Base-by-base conservation (phyloP, 2,113 vertebrate genomes). In the Orycteropus afer region DNA sequence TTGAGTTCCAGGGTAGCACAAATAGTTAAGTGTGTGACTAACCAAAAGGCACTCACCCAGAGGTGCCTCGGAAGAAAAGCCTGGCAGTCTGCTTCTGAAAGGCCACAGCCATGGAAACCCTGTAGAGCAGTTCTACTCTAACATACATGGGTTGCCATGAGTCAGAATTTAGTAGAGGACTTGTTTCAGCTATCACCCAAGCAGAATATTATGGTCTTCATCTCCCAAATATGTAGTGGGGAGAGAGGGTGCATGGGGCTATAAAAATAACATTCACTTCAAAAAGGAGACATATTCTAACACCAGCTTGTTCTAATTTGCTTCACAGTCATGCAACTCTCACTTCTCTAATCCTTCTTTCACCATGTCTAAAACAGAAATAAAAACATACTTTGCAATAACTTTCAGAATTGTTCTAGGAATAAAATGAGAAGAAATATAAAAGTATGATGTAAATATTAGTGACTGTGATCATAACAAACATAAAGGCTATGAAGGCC, bases 231-330 rank as follows among this genome's bases (percentile, higher is more conserved):
- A 12, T 27, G 0, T 3, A 40, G 27, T 2, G 14, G 45, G 10
- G 18, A n/a, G 22, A n/a, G 8, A 5, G 14, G 7, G 25, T 40
- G 11, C 3, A 5, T 7, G 4, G 2, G 15, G 3, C 57, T 61
- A 0, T 67, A 9, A 76, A 45, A 79, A 34, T 5, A 55, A 10
- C 49, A 59, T 53, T 76, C 40, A 34, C 37, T 51, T 94, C 47
- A 34, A 49, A 87, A 37, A 92, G 32, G 57, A 92, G 59, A 20
- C 3, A 5, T 2, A 3, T 77, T 67, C 34, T 49, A 6, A 34
- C 57, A 34, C 65, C 7, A 42, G 18, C 4, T 84, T 51, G 14
- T 63, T 14, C 27, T 18, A 20, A 23, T 29, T 79, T 25, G n/a
- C 45, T 18, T 5, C 32, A 40, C 55, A 81, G 22, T 59, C 8